Evolutionary conservation across 2,113 vertebrate genomes (phyloP), one percentile per base, ranked within the genome.

Genomic region (Ictalurus furcatus): DNA sequence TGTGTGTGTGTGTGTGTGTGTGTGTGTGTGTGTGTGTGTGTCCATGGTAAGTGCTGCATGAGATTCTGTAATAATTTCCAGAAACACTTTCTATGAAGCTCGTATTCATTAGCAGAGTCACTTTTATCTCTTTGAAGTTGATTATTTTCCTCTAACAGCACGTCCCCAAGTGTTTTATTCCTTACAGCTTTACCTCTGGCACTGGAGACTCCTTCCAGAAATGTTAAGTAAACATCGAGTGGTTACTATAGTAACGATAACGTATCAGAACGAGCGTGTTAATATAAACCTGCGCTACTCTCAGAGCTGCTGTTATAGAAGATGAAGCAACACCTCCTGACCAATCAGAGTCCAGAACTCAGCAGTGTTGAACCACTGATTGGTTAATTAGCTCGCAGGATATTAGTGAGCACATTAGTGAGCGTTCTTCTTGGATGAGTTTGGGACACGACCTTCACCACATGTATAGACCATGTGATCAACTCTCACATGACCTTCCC

Each of bases 401-500:
- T 14, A 69, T 73, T 17, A 40, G 16, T 17, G 16, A 16, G 6
- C 5, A 58, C 56, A 13, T 30, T 69, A 69, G 59, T 4, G 28
- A 48, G 48, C 12, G 30, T n/a, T 30, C n/a, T 16, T 19, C n/a
- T 30, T 30, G 11, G 3, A 4, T 25, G n/a, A 13, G 37, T 52
- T 78, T 48, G 40, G 40, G 37, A 48, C 74, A 28, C 4, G 73
- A 52, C 23, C 40, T 52, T 79, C 76, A 78, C 3, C 23, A 14
- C 25, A 2, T 54, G 25, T 48, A 80, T 17, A 6, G 65, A 56
- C 23, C 67, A 21, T 19, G 9, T 58, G 19, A n/a, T 67, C n/a
- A 40, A 85, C 69, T 69, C 74, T 56, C 86, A 37, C 80, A 25
- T 85, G 88, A 89, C 91, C 90, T 92, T 90, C 81, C 23, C 52